Conservation (phyloP, 2,888 invertebrate genomes). For the Ornithoptera priamus region DNA sequence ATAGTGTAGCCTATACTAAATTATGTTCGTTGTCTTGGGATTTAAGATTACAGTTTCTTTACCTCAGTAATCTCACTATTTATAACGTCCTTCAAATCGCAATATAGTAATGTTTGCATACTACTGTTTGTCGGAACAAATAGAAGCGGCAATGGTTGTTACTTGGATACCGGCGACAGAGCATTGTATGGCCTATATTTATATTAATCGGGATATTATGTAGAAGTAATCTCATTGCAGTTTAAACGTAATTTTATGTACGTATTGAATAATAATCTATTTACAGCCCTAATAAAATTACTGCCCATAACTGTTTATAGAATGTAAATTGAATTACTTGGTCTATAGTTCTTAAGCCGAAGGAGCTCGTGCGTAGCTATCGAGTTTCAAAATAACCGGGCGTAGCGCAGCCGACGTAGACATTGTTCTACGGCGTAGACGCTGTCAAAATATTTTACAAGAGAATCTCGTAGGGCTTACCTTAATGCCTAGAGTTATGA, state of each 20-base stretch:
- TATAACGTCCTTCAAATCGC: too few relatives aligned
- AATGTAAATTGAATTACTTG: conserved; percentile 20
- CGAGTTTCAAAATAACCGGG: conserved; percentile 23
- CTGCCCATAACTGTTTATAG: conserved; percentile 2
- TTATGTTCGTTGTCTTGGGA: too few relatives aligned
- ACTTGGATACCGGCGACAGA: too few relatives aligned
- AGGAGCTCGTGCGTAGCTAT: conserved; percentile 23
- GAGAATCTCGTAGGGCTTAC: conserved; percentile 15
- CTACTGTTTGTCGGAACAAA: too few relatives aligned
- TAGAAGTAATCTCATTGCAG: neutral
- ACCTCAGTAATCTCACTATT: too few relatives aligned
- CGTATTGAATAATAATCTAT: neutral
- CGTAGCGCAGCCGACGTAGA: conserved; percentile 18
- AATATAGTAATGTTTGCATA: too few relatives aligned
- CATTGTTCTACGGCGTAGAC: conserved; percentile 23
- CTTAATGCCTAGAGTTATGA: conserved; percentile 13
- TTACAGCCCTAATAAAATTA: conserved; percentile 2
- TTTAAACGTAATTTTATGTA: neutral
- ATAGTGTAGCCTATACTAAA: too few relatives aligned
- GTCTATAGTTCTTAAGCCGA: conserved; percentile 24
- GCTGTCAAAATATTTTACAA: conserved; percentile 23
- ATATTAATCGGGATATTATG: neutral
- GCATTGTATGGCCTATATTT: too few relatives aligned
- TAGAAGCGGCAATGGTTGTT: too few relatives aligned
- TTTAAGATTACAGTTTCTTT: too few relatives aligned